These are phyloP conservation scores for Acridotheres tristis DNA, from an alignment of 2,797 vertebrate species.

Conservation along the genomic window DNA sequence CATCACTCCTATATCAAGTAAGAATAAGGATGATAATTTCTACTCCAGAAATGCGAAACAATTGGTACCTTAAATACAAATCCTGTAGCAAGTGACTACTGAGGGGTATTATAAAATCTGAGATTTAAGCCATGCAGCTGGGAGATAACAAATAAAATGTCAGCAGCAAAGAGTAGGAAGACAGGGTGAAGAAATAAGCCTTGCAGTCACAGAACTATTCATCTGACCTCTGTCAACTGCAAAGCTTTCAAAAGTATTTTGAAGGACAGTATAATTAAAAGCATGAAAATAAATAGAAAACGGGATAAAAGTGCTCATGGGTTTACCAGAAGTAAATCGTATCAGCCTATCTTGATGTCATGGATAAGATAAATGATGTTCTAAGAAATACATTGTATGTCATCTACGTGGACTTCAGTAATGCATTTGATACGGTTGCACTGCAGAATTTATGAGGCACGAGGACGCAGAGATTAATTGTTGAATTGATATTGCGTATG, in stretches of 20 bases:
- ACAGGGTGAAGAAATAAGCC: neutral
- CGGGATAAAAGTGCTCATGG: neutral
- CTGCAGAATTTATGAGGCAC: conserved; percentile 38
- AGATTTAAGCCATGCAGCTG: neutral
- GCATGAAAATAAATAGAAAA: conserved; percentile 9
- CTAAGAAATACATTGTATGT: conserved; percentile 4
- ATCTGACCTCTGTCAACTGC: neutral
- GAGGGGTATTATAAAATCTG: neutral
- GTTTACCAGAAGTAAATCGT: neutral
- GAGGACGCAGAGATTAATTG: neutral
- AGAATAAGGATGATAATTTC: neutral
- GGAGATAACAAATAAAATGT: neutral
- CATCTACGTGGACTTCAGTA: neutral
- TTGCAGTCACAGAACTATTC: neutral
- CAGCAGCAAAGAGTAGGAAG: neutral
- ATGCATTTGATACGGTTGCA: neutral
- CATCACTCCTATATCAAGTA: neutral
- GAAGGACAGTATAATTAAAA: conserved; percentile 37
- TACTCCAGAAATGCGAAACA: neutral
- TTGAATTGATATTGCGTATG: neutral
- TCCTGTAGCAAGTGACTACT: neutral
- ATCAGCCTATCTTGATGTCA: neutral
- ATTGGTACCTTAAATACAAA: neutral
- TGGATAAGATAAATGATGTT: neutral
- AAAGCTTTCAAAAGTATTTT: neutral